These are phyloP conservation scores for Bombus haemorrhoidalis DNA, from an alignment of 1,140 invertebrate species.

Conservation along the genomic window DNA sequence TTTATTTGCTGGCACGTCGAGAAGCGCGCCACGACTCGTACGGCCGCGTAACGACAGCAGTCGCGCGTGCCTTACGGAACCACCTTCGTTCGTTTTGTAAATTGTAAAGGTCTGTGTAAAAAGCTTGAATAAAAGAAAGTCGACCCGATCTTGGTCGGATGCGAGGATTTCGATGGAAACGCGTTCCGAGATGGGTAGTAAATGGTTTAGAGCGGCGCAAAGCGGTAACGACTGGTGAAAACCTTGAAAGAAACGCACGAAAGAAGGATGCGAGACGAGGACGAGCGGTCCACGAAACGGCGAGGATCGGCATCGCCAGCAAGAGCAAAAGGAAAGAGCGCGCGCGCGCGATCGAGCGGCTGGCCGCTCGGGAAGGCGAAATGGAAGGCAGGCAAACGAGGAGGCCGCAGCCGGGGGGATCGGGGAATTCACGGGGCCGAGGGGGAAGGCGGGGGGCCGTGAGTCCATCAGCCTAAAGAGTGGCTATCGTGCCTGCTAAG, in stretches of 20 bases:
- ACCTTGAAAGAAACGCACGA: slow-evolving; percentile 16
- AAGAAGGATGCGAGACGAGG: slow-evolving; percentile 13
- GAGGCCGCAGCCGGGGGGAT: slow-evolving; percentile 27
- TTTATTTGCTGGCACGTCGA: neutral
- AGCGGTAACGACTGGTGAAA: neutral
- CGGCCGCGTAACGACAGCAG: neutral
- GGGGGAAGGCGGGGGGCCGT: slow-evolving; percentile 45
- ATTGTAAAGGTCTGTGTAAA: neutral
- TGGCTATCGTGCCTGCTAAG: slow-evolving; percentile 81
- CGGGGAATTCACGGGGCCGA: slow-evolving; percentile 34
- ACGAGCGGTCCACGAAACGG: slow-evolving; percentile 20
- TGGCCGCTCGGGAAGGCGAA: slow-evolving; percentile 8
- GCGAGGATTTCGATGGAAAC: neutral
- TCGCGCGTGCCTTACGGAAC: neutral
- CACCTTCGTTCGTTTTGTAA: neutral
- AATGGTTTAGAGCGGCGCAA: neutral
- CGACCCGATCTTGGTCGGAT: neutral
- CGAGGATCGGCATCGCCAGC: neutral
- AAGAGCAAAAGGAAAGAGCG: slow-evolving; percentile 35
- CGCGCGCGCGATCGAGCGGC: neutral
- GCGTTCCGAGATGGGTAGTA: too few species aligned
- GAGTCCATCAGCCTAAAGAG: slow-evolving; percentile 78
- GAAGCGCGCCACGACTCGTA: neutral
- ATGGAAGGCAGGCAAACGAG: slow-evolving; percentile 25
- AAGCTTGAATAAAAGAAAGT: slow-evolving; percentile 9